Evolutionary conservation across 2,797 vertebrate species (phyloP).

Genomic region (Melanotaenia nigrans): DNA sequence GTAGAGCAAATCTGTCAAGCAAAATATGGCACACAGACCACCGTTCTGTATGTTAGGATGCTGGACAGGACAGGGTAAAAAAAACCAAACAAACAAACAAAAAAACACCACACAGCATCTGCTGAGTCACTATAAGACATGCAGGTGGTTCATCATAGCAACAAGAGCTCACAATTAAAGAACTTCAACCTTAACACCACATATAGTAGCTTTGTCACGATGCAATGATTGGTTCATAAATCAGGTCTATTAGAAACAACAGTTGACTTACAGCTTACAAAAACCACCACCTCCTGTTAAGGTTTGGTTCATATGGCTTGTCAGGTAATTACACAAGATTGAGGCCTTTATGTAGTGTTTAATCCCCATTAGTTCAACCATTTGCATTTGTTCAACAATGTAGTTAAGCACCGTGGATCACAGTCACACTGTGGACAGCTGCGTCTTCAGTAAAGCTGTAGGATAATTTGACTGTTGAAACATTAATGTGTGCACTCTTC

Average conservation of each 20-base stretch:
- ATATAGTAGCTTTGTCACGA: background rate
- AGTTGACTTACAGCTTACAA: background rate
- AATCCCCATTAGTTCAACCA: background rate
- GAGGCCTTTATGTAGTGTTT: background rate
- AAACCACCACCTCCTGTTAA: background rate
- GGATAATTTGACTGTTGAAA: slow-evolving; percentile 21
- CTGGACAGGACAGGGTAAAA: too few relatives aligned
- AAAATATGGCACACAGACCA: too few relatives aligned
- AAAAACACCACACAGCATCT: slow-evolving; percentile 24
- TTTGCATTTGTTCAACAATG: background rate
- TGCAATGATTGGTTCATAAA: background rate
- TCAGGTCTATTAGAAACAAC: background rate
- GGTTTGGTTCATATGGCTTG: too few relatives aligned
- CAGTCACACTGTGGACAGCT: slow-evolving; percentile 34
- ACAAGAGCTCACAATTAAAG: background rate
- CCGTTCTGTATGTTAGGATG: too few relatives aligned
- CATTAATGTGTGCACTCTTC: background rate
- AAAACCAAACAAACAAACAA: too few relatives aligned
- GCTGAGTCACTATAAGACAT: slow-evolving; percentile 6
- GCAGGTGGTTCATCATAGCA: background rate
- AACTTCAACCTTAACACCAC: background rate
- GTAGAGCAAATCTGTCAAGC: too few relatives aligned
- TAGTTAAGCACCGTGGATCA: background rate
- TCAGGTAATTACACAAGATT: background rate
- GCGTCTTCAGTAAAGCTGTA: slow-evolving; percentile 10